Evolutionary conservation across 2,113 vertebrate genomes (phyloP), one percentile per base, ranked within the genome.

Genomic region (Channa argus): DNA sequence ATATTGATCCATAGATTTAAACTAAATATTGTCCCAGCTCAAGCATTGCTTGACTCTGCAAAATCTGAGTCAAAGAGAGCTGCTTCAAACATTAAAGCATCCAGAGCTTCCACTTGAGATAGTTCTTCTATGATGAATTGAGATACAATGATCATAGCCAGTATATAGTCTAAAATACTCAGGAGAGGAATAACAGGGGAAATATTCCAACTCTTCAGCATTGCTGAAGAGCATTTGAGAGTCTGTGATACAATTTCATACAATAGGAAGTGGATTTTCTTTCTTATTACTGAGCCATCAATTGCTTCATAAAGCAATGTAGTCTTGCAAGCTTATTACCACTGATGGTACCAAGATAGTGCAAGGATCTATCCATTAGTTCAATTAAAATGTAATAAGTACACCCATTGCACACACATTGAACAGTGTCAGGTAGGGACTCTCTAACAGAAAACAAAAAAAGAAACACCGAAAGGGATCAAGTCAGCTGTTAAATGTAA

Each of bases 31-130:
- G 24, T 24, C 24, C 24, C 24, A 24, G n/a, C 8, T 53, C 3
- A 8, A 38, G 12, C 9, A 59, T 54, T 50, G 54, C 41, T 69
- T 14, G 46, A 61, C 36, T 38, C 24, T 24, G 6, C 8, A 14
- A n/a, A 50, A 6, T 50, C 14, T 5, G 33, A 11, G 24, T 13
- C 33, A 33, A 34, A 65, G 11, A 45, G 45, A 51, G 43, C 33
- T 13, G 3, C 39, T 66, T 46, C 8, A 56, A 49, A 63, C 7
- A 63, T 49, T 50, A 75, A 55, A 66, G 12, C 36, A 47, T 14
- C 34, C 37, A 64, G n/a, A 65, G 39, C 13, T 72, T 50, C 63
- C 15, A 59, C 70, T 60, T 51, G 15, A 71, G 65, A 71, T 46
- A n/a, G 2, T 14, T 70, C 15, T 60, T n/a, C 11, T 38, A 11